These are phyloP conservation scores for Apteryx owenii DNA, from an alignment of 2,113 vertebrate species.

Conservation along the genomic window DNA sequence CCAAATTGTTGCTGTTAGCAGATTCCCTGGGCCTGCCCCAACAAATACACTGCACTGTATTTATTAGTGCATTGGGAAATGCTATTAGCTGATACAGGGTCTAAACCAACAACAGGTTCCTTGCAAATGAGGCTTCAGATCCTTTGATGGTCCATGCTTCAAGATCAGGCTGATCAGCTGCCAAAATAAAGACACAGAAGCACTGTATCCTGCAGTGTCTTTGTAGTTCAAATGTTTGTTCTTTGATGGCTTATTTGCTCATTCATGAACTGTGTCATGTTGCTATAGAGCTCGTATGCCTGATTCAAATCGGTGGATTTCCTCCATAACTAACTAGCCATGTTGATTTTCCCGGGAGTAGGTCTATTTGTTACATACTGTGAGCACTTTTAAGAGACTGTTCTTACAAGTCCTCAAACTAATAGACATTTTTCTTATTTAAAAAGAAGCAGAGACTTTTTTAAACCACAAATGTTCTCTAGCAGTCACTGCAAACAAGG, in stretches of 20 bases:
- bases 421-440: not conserved
- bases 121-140: not conserved
- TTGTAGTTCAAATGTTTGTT: fast-evolving
- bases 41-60: not conserved
- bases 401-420: not conserved
- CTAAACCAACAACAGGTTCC: not conserved
- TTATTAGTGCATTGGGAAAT: not conserved
- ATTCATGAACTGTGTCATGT: not conserved
- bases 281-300: not conserved
- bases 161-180: not conserved
- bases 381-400: not conserved
- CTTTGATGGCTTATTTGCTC: not conserved
- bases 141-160: not conserved
- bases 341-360: not conserved
- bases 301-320: not conserved
- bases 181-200: not conserved
- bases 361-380: not conserved
- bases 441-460: not conserved
- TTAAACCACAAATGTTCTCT: not conserved
- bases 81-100: not conserved
- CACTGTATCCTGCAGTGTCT: not conserved
- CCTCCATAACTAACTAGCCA: not conserved
- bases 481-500: not conserved
- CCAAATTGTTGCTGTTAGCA: not conserved
- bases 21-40: not conserved